These are phyloP conservation scores for Neelides folsomi DNA, from an alignment of 2,888 invertebrate genomes.

Conservation along the genomic window DNA sequence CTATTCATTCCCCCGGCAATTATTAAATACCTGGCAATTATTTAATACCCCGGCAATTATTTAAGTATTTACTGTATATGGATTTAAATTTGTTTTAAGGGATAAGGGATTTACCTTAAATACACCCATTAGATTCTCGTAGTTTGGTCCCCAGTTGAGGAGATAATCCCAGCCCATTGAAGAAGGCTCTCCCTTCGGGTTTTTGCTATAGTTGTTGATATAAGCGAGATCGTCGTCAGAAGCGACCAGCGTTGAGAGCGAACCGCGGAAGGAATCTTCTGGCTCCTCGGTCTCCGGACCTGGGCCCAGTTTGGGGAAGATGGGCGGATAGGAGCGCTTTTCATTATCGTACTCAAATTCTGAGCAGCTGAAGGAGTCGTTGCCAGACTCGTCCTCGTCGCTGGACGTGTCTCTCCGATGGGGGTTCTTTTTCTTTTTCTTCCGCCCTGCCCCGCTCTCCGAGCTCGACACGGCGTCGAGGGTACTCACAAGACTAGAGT, in stretches of 20 bases:
- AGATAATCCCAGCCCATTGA: constrained; percentile 82
- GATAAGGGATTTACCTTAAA: constrained; percentile 47
- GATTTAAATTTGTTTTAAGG: too few species aligned
- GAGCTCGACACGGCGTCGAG: constrained; percentile 85
- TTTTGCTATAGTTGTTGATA: constrained; percentile 38
- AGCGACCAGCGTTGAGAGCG: constrained; percentile 81
- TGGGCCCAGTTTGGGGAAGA: constrained; percentile 43
- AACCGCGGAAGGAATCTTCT: constrained; percentile 76
- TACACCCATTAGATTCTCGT: constrained; percentile 86
- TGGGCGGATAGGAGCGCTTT: constrained; percentile 37
- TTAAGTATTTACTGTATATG: too few species aligned
- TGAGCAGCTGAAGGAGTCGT: constrained; percentile 95
- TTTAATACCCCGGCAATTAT: too few species aligned
- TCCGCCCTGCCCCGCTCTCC: constrained; percentile 34
- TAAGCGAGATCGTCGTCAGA: constrained; percentile 68
- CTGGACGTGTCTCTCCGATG: constrained; percentile 30
- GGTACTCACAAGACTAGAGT: constrained; percentile 80
- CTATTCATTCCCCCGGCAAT: too few species aligned
- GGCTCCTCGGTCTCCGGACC: constrained; percentile 44
- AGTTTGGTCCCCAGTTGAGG: constrained; percentile 91
- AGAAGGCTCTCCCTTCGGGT: constrained; percentile 51
- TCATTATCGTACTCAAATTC: constrained; percentile 89
- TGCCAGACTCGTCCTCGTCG: constrained; percentile 68
- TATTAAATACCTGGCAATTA: too few species aligned
- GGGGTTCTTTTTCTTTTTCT: constrained; percentile 17